Conservation (phyloP, 2,797 vertebrate species). For the Danio aesculapii region DNA sequence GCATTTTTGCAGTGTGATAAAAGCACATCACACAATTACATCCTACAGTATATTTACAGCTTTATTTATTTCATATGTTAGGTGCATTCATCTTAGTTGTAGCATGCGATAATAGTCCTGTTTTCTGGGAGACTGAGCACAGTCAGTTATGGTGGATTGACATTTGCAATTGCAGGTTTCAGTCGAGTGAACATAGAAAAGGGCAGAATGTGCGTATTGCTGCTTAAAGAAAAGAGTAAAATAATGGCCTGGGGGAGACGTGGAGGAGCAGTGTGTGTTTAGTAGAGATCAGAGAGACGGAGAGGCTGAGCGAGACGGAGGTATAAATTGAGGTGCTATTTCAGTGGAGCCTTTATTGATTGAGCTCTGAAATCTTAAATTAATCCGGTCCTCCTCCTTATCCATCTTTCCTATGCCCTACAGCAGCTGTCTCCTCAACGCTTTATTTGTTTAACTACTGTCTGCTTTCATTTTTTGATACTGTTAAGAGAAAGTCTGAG, state of each 20-base stretch:
- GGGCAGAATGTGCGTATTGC: slow-evolving; percentile 10
- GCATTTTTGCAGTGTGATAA: too few relatives aligned
- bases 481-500: neutral
- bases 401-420: slow-evolving; percentile 33
- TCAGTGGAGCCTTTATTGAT: slow-evolving; percentile 54
- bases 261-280: slow-evolving; percentile 19
- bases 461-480: slow-evolving; percentile 27
- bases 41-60: slow-evolving; percentile 2
- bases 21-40: too few relatives aligned
- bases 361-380: slow-evolving; percentile 51
- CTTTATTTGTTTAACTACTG: slow-evolving; percentile 36
- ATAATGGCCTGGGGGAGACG: slow-evolving; percentile 3
- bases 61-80: neutral
- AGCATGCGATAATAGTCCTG: neutral
- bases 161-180: slow-evolving; percentile 37
- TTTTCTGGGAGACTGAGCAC: slow-evolving; percentile 11
- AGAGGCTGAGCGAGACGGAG: slow-evolving; percentile 15
- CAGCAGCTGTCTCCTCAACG: slow-evolving; percentile 23
- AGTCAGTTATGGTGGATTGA: slow-evolving; percentile 23
- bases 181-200: slow-evolving; percentile 20
- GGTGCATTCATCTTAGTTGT: neutral
- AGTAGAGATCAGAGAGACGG: slow-evolving; percentile 17
- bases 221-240: slow-evolving; percentile 1
- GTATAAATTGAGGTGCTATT: slow-evolving; percentile 48
- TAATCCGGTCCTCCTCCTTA: slow-evolving; percentile 32